A percentile compares a stretch with the other conserved stretches of the same genome.
phyloP scores from a whole-genome alignment of 2,888 invertebrate genomes.

The Atherix ibis region DNA sequence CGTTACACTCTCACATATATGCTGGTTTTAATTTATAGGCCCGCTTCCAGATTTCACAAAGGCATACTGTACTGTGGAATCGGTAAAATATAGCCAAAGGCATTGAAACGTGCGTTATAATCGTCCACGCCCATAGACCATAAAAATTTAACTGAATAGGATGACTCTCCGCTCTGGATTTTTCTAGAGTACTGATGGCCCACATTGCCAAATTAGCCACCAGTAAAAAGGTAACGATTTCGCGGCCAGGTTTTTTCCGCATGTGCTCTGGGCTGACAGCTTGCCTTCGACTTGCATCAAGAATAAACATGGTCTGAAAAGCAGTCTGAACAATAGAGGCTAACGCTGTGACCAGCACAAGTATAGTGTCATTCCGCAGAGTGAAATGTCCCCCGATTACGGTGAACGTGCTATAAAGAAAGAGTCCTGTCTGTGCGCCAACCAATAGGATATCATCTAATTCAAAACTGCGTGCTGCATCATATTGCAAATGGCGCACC shows the following conservation, averaged over 20 bases:
- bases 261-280: conserved; percentile 70
- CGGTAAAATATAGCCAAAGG: conserved; percentile 85
- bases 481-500: conserved; percentile 70
- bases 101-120: conserved; percentile 88
- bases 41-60: conserved; percentile 92
- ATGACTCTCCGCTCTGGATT: conserved; percentile 78
- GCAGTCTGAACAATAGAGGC: conserved; percentile 79
- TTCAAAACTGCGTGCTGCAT: conserved; percentile 64
- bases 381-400: conserved; percentile 88
- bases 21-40: conserved; percentile 85
- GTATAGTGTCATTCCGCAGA: conserved; percentile 58
- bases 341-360: conserved; percentile 69
- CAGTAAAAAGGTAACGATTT: conserved; percentile 81
- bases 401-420: conserved; percentile 84
- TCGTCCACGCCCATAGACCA: conserved; percentile 89
- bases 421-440: conserved; percentile 87
- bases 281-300: conserved; percentile 75
- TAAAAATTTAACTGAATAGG: conserved; percentile 85
- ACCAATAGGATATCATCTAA: conserved; percentile 81
- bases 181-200: conserved; percentile 86
- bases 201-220: conserved; percentile 87
- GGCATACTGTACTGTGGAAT: conserved; percentile 87
- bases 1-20: conserved; percentile 56
- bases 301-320: conserved; percentile 77
- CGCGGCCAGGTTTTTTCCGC: conserved; percentile 76